These are phyloP conservation scores for Diabrotica virgifera DNA, from an alignment of 1,140 invertebrate species.

Conservation along the genomic window DNA sequence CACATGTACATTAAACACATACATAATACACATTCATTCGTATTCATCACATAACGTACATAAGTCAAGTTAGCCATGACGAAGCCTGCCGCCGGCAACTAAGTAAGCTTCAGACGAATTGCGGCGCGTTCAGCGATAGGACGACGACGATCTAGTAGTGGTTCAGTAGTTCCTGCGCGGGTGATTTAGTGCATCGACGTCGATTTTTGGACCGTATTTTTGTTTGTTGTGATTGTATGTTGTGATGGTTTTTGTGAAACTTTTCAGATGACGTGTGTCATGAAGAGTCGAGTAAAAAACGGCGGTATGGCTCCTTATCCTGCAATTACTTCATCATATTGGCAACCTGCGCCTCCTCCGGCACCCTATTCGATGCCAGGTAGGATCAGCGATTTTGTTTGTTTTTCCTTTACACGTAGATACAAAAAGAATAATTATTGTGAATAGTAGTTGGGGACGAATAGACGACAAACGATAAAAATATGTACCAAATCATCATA, in stretches of 20 bases:
- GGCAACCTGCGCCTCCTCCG: constrained; percentile 70
- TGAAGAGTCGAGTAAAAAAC: constrained; percentile 38
- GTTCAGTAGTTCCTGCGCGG: constrained; percentile 20
- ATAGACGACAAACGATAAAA: too few species aligned
- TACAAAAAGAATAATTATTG: too few species aligned
- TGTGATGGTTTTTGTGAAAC: not conserved
- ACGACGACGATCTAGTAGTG: constrained; percentile 22
- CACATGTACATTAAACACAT: too few species aligned
- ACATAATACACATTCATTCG: constrained; percentile 21
- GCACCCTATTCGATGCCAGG: constrained; percentile 76
- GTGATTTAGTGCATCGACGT: constrained; percentile 5
- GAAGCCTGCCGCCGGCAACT: constrained; percentile 11
- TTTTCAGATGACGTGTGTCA: constrained; percentile 22
- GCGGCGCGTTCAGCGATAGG: constrained; percentile 27
- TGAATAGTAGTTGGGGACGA: too few species aligned
- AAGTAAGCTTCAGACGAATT: constrained; percentile 32
- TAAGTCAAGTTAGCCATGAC: constrained; percentile 22
- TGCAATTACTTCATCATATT: constrained; percentile 74
- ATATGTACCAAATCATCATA: not conserved
- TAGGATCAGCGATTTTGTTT: constrained; percentile 34
- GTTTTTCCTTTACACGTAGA: too few species aligned
- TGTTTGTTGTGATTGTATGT: not conserved
- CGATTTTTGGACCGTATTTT: not conserved
- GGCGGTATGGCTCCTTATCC: constrained; percentile 55
- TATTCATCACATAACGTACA: constrained; percentile 35